Evolutionary conservation across 2,113 vertebrate genomes (phyloP), one percentile per base, ranked within the genome.

Genomic region (Morone saxatilis): DNA sequence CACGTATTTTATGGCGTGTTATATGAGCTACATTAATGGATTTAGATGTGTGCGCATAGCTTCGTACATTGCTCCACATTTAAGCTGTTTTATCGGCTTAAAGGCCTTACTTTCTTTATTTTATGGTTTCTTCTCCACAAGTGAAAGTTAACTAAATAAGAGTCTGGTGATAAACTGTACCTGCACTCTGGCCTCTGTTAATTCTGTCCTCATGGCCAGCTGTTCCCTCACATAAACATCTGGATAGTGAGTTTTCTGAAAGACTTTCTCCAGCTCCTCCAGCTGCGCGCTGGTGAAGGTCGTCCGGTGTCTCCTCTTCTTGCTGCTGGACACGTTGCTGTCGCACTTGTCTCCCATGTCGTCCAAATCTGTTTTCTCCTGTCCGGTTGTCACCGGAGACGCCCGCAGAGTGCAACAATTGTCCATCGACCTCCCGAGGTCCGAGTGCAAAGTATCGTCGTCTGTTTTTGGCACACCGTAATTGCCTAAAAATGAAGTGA

Each of bases 211-310:
- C 93, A 99, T 96, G 86, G 98, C 98, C 71, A 99, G 97, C 92
- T 99, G 98, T 74, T 99, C 98, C 89, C 98, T 93, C 72, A 99
- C 98, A n/a, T 99, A 99, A 7, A 99, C 98, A 86, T 99, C 98
- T 0, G 98, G 98, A 45, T 99, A 99, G 93, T 99, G 98, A 2
- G 98, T 99, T 90, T 99, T 99, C 96, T 99, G 98, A 89, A 99
- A 99, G 13, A 99, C 98, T 84, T 99, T 99, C 94, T 99, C 98
- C 76, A 99, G 94, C 88, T 99, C 98, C 83, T 99, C 98, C 78
- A 99, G 94, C 92, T 99, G 98, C 80, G 97, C 95, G 93, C 97
- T 99, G 74, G 97, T 99, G 89, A 99, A 99, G 43, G 98, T 99
- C 11, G 98, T 99, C 87, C 98, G 92, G 92, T 99, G 98, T 41